A percentile compares a stretch with the other conserved stretches of the same genome.
phyloP scores from a whole-genome alignment of 2,888 invertebrate species.

The Thereva nobilitata region DNA sequence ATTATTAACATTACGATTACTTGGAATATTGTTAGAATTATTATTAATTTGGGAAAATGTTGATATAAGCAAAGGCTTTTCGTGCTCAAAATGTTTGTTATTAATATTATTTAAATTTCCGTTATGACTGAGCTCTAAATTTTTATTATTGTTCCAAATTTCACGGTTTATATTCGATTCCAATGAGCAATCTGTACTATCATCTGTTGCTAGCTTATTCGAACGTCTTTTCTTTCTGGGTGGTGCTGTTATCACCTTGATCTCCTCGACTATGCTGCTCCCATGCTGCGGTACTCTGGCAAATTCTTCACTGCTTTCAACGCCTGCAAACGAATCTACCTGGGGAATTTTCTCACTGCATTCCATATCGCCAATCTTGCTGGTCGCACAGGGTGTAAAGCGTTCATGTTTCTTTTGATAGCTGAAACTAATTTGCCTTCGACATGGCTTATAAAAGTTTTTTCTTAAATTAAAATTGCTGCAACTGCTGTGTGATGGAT shows the following conservation, averaged over 20 bases:
- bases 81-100: background rate
- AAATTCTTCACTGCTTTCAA: too few species aligned
- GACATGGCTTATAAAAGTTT: constrained; percentile 20
- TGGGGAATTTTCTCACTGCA: background rate
- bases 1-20: constrained; percentile 33
- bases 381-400: constrained; percentile 40
- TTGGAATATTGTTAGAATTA: constrained; percentile 25
- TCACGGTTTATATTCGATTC: constrained; percentile 34
- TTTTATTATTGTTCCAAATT: constrained; percentile 35
- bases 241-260: constrained; percentile 20
- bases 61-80: constrained; percentile 4
- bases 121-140: constrained; percentile 33
- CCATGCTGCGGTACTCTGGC: too few species aligned
- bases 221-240: constrained; percentile 34
- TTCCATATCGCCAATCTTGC: background rate
- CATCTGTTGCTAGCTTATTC: background rate
- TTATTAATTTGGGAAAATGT: constrained; percentile 12
- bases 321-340: too few species aligned
- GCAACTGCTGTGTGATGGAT: background rate
- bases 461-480: background rate
- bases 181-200: constrained; percentile 14
- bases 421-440: constrained; percentile 25
- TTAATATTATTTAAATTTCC: background rate
- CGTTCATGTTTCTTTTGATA: constrained; percentile 40
- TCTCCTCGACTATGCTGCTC: background rate